Percentiles rank a stretch among this genome's conserved stretches.
These are phyloP conservation scores for Hypomecis atomaria DNA, from an alignment of 2,888 invertebrate genomes.

Conservation along the genomic window DNA sequence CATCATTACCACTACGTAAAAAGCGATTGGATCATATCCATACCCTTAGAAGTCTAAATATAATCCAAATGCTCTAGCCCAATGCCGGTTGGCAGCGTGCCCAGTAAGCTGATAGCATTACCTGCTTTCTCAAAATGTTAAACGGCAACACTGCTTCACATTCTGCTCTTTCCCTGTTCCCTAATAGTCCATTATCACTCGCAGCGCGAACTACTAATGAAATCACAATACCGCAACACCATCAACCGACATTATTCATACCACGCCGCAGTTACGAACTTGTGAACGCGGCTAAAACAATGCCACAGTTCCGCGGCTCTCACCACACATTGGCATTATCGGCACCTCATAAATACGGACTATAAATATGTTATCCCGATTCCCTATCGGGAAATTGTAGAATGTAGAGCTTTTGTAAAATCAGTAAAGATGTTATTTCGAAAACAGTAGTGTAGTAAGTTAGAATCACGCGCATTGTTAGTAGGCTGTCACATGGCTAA, in stretches of 20 bases:
- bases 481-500: too few species aligned
- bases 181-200: background rate
- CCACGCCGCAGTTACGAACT: background rate
- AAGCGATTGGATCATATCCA: too few species aligned
- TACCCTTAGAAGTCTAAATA: too few species aligned
- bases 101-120: too few species aligned
- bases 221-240: background rate
- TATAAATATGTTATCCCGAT: constrained; percentile 40
- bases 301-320: constrained; percentile 6
- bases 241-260: constrained; percentile 2
- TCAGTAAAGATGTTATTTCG: constrained; percentile 18
- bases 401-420: constrained; percentile 2
- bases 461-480: too few species aligned
- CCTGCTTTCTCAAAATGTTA: background rate
- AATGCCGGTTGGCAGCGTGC: too few species aligned
- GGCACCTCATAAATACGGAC: constrained; percentile 38
- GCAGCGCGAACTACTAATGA: background rate
- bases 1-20: too few species aligned
- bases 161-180: background rate
- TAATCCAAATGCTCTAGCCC: too few species aligned
- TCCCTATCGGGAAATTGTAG: constrained; percentile 29
- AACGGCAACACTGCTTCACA: background rate
- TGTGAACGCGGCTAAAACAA: constrained; percentile 15
- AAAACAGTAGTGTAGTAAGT: too few species aligned
- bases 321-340: constrained; percentile 26